Base-by-base conservation (phyloP, 2,797 vertebrate species). In the Pseudopleuronectes americanus region DNA sequence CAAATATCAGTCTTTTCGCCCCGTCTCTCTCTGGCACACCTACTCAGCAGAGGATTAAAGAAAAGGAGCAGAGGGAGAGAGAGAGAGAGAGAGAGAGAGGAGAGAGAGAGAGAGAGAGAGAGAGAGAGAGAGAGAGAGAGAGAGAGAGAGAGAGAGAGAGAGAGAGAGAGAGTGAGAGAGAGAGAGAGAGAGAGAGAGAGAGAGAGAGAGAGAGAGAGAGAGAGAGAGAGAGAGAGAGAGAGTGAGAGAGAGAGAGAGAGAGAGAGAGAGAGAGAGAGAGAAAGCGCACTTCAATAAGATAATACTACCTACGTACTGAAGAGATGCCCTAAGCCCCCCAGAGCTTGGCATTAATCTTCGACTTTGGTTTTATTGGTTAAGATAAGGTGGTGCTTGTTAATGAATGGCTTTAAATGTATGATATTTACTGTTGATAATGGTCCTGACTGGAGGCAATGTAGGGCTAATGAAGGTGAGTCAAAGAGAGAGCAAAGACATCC, bases 21-120 rank as follows among this genome's bases (percentile, higher is more conserved):
- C 61, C 4, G 43, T 77, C 57, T 33, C 65, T 78, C 71, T 66
- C 66, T 81, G 70, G 81, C 84, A 86, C 85, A 88, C 84, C 89
- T 89, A 65, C 80, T 84, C 83, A 87, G 87, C 85, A 85, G 84
- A 79, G 87, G 90, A 91, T 91, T 91, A 89, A 85, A 84, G 76
- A 80, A 58, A 69, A 68, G 66, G 68, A 81, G 68, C 52, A 65
- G 65, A 81, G 66, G 84, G 80, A 77, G 68, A 82, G 83, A 78
- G 54, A 64, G 61, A 65, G 59, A 87, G 7, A 67, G 58, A 65
- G 63, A 77, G 68, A 82, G 83, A 78, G 54, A 64, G n/a, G 64
- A 81, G 66, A 84, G 80, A 77, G 68, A 82, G 83, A 77, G 54
- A 65, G 63, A 80, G 66, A 84, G 80, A 77, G 68, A 82, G 83